Evolutionary conservation across 2,888 invertebrate genomes (phyloP).

Genomic region (Lepidocyrtinus sp.): DNA sequence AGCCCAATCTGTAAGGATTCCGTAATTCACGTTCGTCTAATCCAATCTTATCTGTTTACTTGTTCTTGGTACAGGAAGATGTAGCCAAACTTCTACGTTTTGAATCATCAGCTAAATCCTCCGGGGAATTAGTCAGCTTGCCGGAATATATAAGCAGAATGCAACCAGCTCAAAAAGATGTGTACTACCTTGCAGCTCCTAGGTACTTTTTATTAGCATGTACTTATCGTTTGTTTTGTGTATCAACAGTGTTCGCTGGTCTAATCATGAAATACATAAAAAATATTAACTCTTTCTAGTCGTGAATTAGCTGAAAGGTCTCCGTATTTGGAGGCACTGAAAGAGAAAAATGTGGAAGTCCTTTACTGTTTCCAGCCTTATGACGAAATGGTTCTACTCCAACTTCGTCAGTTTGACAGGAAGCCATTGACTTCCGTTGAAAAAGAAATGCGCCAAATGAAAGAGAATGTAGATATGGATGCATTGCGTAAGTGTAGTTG

Average conservation of each 20-base stretch:
- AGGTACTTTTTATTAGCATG: too few relatives aligned
- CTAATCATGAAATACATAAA: too few relatives aligned
- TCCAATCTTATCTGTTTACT: neutral
- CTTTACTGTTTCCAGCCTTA: conserved; percentile 97
- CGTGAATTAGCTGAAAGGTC: conserved; percentile 93
- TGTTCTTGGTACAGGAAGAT: conserved; percentile 79
- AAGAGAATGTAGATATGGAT: conserved; percentile 76
- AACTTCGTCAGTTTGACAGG: conserved; percentile 86
- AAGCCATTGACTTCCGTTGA: conserved; percentile 90
- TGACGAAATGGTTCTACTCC: conserved; percentile 94
- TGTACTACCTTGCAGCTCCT: conserved; percentile 95
- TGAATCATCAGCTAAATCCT: conserved; percentile 86
- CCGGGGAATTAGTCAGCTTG: conserved; percentile 83
- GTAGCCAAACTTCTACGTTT: conserved; percentile 91
- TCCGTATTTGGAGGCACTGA: conserved; percentile 94
- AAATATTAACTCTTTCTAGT: conserved; percentile 75
- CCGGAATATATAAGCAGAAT: conserved; percentile 86
- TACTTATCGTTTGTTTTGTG: too few relatives aligned
- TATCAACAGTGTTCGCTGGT: too few relatives aligned
- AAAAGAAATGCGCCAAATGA: conserved; percentile 89
- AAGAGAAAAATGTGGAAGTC: conserved; percentile 90
- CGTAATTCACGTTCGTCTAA: neutral
- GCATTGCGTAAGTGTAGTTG: conserved; percentile 76
- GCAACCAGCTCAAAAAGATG: conserved; percentile 85
- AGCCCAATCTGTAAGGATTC: neutral